These are phyloP conservation scores for Callorhinus ursinus DNA, from an alignment of 2,113 vertebrate genomes.

Conservation along the genomic window DNA sequence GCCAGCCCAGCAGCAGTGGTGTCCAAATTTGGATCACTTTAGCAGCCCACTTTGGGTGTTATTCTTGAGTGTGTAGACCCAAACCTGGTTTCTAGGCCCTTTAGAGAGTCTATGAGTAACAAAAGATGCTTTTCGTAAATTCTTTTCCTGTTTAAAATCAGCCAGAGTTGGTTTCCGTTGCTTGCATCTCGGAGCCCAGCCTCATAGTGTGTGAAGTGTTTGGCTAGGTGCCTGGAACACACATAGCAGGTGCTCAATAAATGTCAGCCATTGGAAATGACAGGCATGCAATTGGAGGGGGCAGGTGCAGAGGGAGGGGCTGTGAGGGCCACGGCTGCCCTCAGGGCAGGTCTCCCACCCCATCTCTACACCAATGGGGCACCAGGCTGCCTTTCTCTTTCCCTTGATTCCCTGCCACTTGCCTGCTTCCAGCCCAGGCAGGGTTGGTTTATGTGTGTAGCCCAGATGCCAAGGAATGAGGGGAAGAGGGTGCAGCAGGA, in stretches of 20 bases:
- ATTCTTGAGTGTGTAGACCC: not conserved
- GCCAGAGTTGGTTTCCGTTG: not conserved
- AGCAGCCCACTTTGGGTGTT: not conserved
- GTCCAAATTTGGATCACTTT: not conserved
- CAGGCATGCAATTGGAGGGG: accelerated
- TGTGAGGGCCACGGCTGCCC: not conserved
- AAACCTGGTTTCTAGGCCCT: not conserved
- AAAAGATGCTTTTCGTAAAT: not conserved
- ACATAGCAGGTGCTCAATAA: slow-evolving; percentile 33
- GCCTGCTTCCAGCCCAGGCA: not conserved
- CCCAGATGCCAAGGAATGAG: not conserved
- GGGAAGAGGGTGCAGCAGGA: not conserved
- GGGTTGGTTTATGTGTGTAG: not conserved
- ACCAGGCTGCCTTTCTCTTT: not conserved
- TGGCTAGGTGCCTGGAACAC: not conserved
- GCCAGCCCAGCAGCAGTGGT: not conserved
- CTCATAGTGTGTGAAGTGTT: not conserved
- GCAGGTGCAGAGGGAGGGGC: accelerated
- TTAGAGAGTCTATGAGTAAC: not conserved
- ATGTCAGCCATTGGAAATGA: not conserved
- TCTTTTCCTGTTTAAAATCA: not conserved
- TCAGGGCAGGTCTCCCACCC: not conserved
- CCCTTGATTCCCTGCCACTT: no score
- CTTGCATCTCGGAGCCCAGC: not conserved
- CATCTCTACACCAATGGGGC: not conserved